phyloP scores from a whole-genome alignment of 2,797 vertebrate genomes.

The Enteromius unitaeniatus region DNA sequence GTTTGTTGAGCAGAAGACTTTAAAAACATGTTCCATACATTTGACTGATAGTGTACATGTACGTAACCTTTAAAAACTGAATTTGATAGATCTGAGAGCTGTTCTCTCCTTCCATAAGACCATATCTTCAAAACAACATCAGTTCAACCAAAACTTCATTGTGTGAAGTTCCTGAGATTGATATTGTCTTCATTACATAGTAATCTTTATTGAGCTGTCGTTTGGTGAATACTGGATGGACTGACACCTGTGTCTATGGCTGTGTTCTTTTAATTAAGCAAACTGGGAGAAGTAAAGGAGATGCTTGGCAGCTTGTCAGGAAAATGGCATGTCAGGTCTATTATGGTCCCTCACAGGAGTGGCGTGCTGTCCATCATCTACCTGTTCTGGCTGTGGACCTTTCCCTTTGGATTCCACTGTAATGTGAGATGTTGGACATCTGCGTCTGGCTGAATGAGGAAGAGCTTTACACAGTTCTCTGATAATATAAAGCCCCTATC shows the following conservation, averaged over 20 bases:
- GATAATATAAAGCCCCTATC: constrained; percentile 61
- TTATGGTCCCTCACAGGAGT: constrained; percentile 56
- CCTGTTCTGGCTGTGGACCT: constrained; percentile 51
- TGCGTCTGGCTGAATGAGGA: constrained; percentile 60
- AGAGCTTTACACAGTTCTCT: constrained; percentile 54
- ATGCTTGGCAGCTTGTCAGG: constrained; percentile 51
- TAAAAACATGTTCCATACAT: too few species aligned
- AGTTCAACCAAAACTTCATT: constrained; percentile 9
- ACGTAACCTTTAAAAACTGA: not conserved
- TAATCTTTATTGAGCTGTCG: constrained; percentile 29
- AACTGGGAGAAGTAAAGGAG: constrained; percentile 54
- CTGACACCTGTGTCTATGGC: constrained; percentile 39
- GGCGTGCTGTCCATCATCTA: constrained; percentile 58
- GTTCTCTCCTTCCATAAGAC: not conserved
- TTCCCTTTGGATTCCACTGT: constrained; percentile 59
- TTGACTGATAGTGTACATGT: not conserved
- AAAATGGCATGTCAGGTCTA: constrained; percentile 59
- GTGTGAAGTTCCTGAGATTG: constrained; percentile 13
- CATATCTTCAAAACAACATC: not conserved
- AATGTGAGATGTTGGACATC: constrained; percentile 68
- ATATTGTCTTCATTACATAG: constrained; percentile 26
- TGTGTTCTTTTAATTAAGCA: constrained; percentile 60
- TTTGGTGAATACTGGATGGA: constrained; percentile 18
- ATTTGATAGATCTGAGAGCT: not conserved
- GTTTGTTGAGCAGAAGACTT: too few species aligned